Base-by-base conservation (phyloP, 1,140 invertebrate genomes). In the Euura saliciscinereae region DNA sequence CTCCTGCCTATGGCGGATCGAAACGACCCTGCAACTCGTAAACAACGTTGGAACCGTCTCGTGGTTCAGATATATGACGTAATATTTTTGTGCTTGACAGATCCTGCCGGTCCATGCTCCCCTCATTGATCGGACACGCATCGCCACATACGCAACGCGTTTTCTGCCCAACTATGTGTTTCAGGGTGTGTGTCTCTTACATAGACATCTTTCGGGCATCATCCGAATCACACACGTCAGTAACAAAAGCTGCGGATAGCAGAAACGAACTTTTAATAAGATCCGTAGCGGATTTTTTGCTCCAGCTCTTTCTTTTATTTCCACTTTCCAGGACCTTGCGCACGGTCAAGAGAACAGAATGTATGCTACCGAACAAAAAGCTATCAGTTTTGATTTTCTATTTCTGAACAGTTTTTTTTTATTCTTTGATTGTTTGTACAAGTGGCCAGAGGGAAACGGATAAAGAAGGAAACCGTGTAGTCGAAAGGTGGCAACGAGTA, bases 41-140 rank as follows among this genome's bases (percentile, higher is more conserved):
- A 80, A 80, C 78, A 80, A 80, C 75, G 72, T 72, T 66, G 76
- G 75, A 77, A 76, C 78, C 74, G 78, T 80, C 79, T 80, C 51
- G 70, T 46, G 75, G 70, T 72, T 51, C 74, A 78, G 76, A 80
- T 80, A 80, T 80, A 80, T 80, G 79, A 80, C 77, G 79, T 80
- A 77, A 80, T 80, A 80, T 80, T 80, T 80, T 80, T 76, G 78
- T 80, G 77, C 79, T 76, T 80, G 79, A 80, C 79, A 80, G 79
- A 80, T 80, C 78, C 79, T 72, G 72, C 73, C 77, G 74, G 79
- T 80, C 79, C 67, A 70, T 59, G 70, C 13, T 59, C 51, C 51
- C 51, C 51, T 59, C 71, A 80, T 80, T 79, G 79, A 80, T 80
- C 79, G 73, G 13, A 46, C 43, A 80, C 78, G 79, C 79, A 78